Evolutionary conservation across 2,797 vertebrate species (phyloP).

Genomic region (Myotis pilosus): DNA sequence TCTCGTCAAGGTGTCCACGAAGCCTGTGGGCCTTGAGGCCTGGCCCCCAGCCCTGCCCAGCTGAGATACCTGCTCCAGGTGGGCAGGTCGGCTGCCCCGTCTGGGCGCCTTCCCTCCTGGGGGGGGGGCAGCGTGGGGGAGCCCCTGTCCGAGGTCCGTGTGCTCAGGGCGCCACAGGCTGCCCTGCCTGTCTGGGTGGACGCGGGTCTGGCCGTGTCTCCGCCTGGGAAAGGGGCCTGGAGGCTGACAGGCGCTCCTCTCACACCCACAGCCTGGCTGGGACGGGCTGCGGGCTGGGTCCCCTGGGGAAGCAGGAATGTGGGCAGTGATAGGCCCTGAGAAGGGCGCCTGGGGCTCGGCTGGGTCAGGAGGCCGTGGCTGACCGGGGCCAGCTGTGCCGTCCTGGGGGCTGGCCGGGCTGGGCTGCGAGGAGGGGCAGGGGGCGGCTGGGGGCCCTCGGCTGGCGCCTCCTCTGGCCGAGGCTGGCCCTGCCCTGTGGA

Average conservation of each 20-base stretch:
- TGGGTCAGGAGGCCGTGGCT: neutral
- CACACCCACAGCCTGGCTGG: neutral
- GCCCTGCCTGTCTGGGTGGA: rapidly evolving
- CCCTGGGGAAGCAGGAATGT: neutral
- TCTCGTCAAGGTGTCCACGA: rapidly evolving
- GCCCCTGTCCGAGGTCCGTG: rapidly evolving
- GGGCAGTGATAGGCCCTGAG: neutral
- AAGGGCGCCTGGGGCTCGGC: rapidly evolving
- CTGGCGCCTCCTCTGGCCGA: neutral
- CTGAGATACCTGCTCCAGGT: too few relatives aligned
- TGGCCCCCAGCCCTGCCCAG: too few relatives aligned
- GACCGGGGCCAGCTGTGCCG: neutral
- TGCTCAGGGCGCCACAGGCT: neutral
- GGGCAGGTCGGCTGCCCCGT: too few relatives aligned
- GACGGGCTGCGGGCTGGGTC: rapidly evolving
- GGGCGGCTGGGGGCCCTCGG: rapidly evolving
- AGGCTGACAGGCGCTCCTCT: neutral
- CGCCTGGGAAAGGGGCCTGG: neutral
- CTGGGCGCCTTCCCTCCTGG: too few relatives aligned
- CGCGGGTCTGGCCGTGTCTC: neutral
- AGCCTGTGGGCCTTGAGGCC: too few relatives aligned
- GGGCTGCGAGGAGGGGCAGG: rapidly evolving
- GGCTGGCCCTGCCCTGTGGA: rapidly evolving
- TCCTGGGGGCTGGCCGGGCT: too few relatives aligned
- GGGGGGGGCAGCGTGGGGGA: neutral